Evolutionary conservation across 2,888 invertebrate genomes (phyloP), one percentile per base, ranked within the genome.

Genomic region (Catocala sponsa): DNA sequence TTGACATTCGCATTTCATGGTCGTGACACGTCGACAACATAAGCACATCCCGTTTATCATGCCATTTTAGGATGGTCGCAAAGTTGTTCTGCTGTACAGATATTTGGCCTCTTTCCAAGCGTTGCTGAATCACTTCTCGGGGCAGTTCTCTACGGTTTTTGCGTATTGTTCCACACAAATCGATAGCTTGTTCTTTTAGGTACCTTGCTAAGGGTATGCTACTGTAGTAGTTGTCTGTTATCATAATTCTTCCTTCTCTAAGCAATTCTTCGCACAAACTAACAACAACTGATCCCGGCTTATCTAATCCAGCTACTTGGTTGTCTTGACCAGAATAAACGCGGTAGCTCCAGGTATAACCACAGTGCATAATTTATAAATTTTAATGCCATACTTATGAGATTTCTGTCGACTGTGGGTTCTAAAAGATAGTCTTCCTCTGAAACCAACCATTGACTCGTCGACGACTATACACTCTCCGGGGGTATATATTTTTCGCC

Each of bases 361-460:
- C 15, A 15, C 35, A 35, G 35, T 35, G 35, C 35, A 35, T 35
- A 35, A 35, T 44, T 65, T 65, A 53, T 68, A 63, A 46, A 70
- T 70, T 57, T 65, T 62, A 11, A 64, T 53, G 32, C 35, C 35
- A 35, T 35, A 2, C 35, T 71, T 71, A 53, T 68, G 62, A 35
- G 67, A 55, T 58, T 74, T 74, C 38, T 55, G 52, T 58, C 70
- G 68, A 47, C 63, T 68, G 56, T 68, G 68, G 43, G 68, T 68
- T 69, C 63, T 32, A 65, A 51, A 52, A 58, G 51, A 47, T 64
- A 51, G 55, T 53, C 63, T n/a, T n/a, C n/a, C n/a, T n/a, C n/a
- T n/a, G n/a, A n/a, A n/a, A n/a, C n/a, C n/a, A n/a, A n/a, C n/a
- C n/a, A n/a, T n/a, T n/a, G n/a, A n/a, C n/a, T n/a, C n/a, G n/a